A percentile compares a stretch with the other conserved stretches of the same genome.
phyloP scores from a whole-genome alignment of 2,888 invertebrate species.

The Zygothrica quintamaculata region DNA sequence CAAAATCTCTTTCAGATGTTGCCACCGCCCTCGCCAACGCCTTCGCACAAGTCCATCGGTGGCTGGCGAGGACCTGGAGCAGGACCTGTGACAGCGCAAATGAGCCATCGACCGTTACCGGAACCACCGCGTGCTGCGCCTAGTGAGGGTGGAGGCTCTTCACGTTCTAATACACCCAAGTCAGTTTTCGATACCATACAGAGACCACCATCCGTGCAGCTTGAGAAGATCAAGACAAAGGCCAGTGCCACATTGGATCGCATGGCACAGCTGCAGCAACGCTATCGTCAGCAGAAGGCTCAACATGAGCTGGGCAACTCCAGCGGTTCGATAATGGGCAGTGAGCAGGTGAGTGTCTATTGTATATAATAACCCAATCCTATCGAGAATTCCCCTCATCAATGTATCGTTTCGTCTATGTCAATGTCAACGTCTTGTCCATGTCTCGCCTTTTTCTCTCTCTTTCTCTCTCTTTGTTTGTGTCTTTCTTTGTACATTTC shows the following conservation, averaged over 20 bases:
- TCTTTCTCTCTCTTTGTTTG: no score
- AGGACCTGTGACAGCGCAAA: slow-evolving; percentile 18
- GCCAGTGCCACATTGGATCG: slow-evolving; percentile 84
- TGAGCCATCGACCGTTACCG: slow-evolving; percentile 86
- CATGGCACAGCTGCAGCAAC: slow-evolving; percentile 85
- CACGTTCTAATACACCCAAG: slow-evolving; percentile 83
- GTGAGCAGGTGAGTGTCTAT: slow-evolving; percentile 74
- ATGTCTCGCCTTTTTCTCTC: slow-evolving; percentile 50
- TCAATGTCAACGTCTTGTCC: slow-evolving; percentile 27
- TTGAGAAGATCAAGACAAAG: slow-evolving; percentile 84
- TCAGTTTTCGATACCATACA: slow-evolving; percentile 84
- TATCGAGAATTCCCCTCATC: slow-evolving; percentile 35
- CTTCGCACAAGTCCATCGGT: slow-evolving; percentile 71
- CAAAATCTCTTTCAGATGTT: slow-evolving; percentile 63
- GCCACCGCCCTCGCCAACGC: slow-evolving; percentile 79
- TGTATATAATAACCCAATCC: background rate
- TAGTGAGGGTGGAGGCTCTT: slow-evolving; percentile 80
- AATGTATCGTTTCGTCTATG: slow-evolving; percentile 35
- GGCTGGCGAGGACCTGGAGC: slow-evolving; percentile 57
- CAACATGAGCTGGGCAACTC: slow-evolving; percentile 83
- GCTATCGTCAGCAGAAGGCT: slow-evolving; percentile 87
- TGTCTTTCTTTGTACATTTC: slow-evolving; percentile 56
- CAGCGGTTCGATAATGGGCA: slow-evolving; percentile 44
- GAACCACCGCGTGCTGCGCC: slow-evolving; percentile 85
- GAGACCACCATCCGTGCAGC: slow-evolving; percentile 83